Evolutionary conservation across 1,140 invertebrate species (phyloP).

Genomic region (Cyrtorhinus lividipennis): DNA sequence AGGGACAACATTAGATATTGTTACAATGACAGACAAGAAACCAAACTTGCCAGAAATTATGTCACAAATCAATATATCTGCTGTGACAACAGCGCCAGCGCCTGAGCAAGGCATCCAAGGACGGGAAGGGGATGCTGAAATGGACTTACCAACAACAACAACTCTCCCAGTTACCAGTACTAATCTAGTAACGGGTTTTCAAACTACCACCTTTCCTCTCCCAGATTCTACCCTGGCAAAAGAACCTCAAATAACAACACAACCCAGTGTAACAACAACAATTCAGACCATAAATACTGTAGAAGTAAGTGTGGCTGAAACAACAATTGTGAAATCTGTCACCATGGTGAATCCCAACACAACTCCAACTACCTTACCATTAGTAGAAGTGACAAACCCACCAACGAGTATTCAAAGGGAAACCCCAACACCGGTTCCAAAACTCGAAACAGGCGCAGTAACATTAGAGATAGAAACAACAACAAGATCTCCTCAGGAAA

Average conservation of each 20-base stretch:
- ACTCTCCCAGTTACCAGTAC: neutral
- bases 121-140: neutral
- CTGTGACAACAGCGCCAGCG: constrained; percentile 25
- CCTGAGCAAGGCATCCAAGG: neutral
- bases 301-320: constrained; percentile 20
- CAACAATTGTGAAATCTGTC: constrained; percentile 22
- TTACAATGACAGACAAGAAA: constrained; percentile 13
- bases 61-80: constrained; percentile 33
- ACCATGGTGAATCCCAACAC: constrained; percentile 5
- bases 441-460: neutral
- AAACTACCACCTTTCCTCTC: too few relatives aligned
- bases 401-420: neutral
- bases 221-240: neutral
- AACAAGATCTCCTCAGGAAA: neutral
- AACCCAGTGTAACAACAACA: neutral
- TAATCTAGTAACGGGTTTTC: too few relatives aligned
- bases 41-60: constrained; percentile 30
- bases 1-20: neutral
- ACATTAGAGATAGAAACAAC: constrained; percentile 2
- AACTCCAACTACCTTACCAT: neutral
- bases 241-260: neutral
- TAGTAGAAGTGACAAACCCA: neutral
- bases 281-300: constrained; percentile 23
- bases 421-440: neutral
- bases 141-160: too few relatives aligned